A percentile compares a stretch with the other conserved stretches of the same genome.
Evolutionary conservation across 2,888 invertebrate genomes (phyloP).

Genomic region (Melinaea marsaeus): DNA sequence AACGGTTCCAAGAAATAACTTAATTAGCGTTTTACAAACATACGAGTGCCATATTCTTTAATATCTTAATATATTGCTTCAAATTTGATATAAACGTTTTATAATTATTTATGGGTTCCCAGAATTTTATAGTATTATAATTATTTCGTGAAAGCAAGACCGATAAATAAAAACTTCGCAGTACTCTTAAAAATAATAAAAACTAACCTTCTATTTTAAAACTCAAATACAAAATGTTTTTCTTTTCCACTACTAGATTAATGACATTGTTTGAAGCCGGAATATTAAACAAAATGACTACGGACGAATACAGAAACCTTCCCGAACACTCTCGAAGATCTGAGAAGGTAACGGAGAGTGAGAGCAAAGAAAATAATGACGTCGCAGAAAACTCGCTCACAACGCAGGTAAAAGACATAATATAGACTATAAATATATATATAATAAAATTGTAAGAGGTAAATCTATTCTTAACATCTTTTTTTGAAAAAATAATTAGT

Average conservation of each 20-base stretch:
- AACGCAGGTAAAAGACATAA: slow-evolving; percentile 44
- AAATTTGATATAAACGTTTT: background rate
- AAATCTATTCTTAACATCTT: too few species aligned
- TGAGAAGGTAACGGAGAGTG: slow-evolving; percentile 63
- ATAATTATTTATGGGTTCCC: background rate
- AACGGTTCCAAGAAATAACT: slow-evolving; percentile 2
- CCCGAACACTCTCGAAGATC: slow-evolving; percentile 75
- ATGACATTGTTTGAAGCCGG: slow-evolving; percentile 87
- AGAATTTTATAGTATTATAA: too few species aligned
- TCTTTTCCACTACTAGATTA: slow-evolving; percentile 61
- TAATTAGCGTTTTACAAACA: slow-evolving; percentile 5
- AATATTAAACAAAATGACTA: slow-evolving; percentile 86
- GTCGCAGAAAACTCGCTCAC: slow-evolving; percentile 50
- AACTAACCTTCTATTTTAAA: too few species aligned
- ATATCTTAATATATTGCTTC: background rate
- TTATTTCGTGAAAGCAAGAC: too few species aligned
- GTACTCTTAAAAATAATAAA: too few species aligned
- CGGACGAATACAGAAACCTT: slow-evolving; percentile 84
- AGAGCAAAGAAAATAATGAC: slow-evolving; percentile 59
- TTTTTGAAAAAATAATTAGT: too few species aligned
- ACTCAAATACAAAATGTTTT: too few species aligned
- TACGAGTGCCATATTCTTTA: background rate
- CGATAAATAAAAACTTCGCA: too few species aligned
- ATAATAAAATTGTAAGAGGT: too few species aligned
- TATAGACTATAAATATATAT: background rate